Base-by-base conservation (phyloP, 2,113 vertebrate genomes). In the Oceanodroma tethys region DNA sequence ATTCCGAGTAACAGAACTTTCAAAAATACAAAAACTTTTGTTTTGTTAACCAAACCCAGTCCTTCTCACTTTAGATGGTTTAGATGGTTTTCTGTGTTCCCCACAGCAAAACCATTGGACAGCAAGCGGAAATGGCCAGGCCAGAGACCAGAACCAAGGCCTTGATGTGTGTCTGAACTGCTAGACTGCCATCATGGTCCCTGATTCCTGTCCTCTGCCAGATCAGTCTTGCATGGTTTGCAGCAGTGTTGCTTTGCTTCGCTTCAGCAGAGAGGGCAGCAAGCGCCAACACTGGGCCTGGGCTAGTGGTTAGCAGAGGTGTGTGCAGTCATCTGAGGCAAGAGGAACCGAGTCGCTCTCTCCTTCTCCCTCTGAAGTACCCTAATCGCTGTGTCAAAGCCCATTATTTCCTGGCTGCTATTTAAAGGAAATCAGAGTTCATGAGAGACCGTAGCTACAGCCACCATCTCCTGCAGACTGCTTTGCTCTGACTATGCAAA, bases 291-390 rank as follows among this genome's bases (percentile, higher is more conserved):
- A 13, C 29, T 1, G 6, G 53, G 60, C 52, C 38, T 50, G 56
- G 60, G 16, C 47, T 32, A 22, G 42, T 38, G 27, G 6, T 50
- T 17, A 45, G 38, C 20, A 68, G 71, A 63, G 16, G 15, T 36
- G 32, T 42, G 16, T 56, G 67, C 50, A 18, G 47, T 38, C 26
- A 18, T 10, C 11, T 0, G 2, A 72, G 38, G 66, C 43, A 63
- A 63, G 47, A 62, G 67, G 59, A 86, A 34, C 26, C 0, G 5
- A 68, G 38, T 48, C 0, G 3, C 17, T 25, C 0, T 56, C 59
- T 74, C 80, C 48, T 63, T 63, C 32, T 94, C 13, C 30, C 19
- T 5, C 32, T 26, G 43, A 36, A 53, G 10, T 21, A 34, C 12
- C 48, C 40, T 38, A 70, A 62, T 65, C 6, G 5, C 34, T 56